These are phyloP conservation scores for Mallotus villosus DNA, from an alignment of 2,797 vertebrate species.

Conservation along the genomic window DNA sequence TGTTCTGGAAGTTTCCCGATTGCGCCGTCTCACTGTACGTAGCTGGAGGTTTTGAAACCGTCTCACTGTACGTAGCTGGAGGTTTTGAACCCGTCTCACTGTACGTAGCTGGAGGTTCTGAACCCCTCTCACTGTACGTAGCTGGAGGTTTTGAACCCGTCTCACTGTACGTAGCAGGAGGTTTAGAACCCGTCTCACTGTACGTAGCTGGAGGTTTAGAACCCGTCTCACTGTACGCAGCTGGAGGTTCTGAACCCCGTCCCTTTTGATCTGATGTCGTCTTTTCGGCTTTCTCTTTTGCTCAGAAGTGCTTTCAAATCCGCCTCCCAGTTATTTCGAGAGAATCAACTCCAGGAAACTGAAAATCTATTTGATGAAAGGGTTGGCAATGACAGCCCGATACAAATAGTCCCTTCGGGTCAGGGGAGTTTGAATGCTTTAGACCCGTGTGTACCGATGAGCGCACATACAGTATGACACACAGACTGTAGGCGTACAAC, in stretches of 20 bases:
- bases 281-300: conserved; percentile 5
- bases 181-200: too few relatives aligned
- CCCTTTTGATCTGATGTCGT: not conserved
- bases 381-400: conserved; percentile 31
- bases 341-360: conserved; percentile 50
- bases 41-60: too few relatives aligned
- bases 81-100: too few relatives aligned
- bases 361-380: conserved; percentile 56
- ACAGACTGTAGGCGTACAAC: conserved; percentile 1
- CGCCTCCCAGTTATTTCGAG: conserved; percentile 41
- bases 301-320: conserved; percentile 28
- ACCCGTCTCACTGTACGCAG: too few relatives aligned
- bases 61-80: too few relatives aligned
- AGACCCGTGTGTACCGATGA: conserved; percentile 13
- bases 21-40: too few relatives aligned
- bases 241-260: not conserved
- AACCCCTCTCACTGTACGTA: too few relatives aligned
- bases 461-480: not conserved
- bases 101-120: too few relatives aligned
- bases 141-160: too few relatives aligned
- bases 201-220: too few relatives aligned
- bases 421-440: conserved; percentile 36
- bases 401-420: conserved; percentile 34
- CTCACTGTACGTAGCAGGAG: too few relatives aligned
- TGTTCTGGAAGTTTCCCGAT: conserved; percentile 38